Percentiles rank a stretch among this genome's conserved stretches.
These are phyloP conservation scores for Pygoscelis antarcticus DNA, from an alignment of 2,113 vertebrate species.

Conservation along the genomic window DNA sequence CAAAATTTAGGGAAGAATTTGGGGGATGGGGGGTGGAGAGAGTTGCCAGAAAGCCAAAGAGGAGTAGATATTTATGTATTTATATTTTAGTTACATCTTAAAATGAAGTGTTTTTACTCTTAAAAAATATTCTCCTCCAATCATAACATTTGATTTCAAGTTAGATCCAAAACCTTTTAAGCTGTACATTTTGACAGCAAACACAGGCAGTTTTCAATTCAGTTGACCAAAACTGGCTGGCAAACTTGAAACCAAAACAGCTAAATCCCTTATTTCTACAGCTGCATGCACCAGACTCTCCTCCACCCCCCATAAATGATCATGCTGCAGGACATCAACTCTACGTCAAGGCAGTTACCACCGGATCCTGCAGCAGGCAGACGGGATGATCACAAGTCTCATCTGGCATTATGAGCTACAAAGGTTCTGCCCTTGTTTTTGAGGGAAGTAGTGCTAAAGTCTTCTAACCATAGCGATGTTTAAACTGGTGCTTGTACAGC, in stretches of 20 bases:
- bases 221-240: not conserved
- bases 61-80: not conserved
- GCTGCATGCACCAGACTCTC: not conserved
- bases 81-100: not conserved
- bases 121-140: not conserved
- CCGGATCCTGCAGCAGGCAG: not conserved
- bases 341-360: not conserved
- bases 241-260: constrained; percentile 13
- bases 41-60: not conserved
- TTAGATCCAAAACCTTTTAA: not conserved
- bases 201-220: not conserved
- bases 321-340: not conserved
- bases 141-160: not conserved
- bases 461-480: not conserved
- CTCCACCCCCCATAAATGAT: not conserved
- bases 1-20: not conserved
- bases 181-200: not conserved
- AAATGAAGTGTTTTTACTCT: not conserved
- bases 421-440: not conserved
- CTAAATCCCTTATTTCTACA: constrained; percentile 29
- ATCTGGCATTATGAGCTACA: not conserved
- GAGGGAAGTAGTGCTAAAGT: not conserved
- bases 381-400: not conserved
- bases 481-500: not conserved
- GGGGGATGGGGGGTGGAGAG: not conserved